Percentiles rank a stretch among this genome's conserved stretches.
Conservation (phyloP, 1,140 invertebrate genomes). For the Papilio dardanus region DNA sequence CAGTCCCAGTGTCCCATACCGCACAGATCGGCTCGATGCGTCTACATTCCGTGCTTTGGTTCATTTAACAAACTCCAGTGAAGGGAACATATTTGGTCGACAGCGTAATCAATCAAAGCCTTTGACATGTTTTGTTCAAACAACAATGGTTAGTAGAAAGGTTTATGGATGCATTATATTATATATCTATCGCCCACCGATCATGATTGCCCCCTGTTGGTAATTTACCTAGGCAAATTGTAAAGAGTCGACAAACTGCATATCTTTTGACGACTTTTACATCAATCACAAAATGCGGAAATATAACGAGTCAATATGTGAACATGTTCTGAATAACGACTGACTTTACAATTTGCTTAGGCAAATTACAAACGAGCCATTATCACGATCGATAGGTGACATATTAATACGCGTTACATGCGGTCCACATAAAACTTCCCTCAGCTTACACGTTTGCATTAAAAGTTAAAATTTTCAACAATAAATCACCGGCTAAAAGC, state of each 20-base stretch:
- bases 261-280: background rate
- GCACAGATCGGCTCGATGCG: background rate
- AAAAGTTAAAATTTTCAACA: conserved; percentile 17
- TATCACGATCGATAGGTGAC: background rate
- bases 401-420: background rate
- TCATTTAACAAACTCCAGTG: background rate
- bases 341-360: background rate
- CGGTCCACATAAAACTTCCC: background rate
- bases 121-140: conserved; percentile 21
- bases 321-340: no score
- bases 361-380: background rate
- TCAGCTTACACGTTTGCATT: background rate
- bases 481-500: conserved; percentile 2
- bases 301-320: background rate
- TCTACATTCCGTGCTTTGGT: background rate
- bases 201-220: background rate
- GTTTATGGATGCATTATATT: background rate
- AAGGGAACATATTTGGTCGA: conserved; percentile 6
- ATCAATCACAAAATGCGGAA: background rate
- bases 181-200: background rate
- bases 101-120: conserved; percentile 12
- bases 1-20: background rate
- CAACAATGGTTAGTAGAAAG: background rate
- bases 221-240: background rate
- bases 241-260: background rate